Evolutionary conservation across 2,113 vertebrate genomes (phyloP).

Genomic region (Boleophthalmus pectinirostris): DNA sequence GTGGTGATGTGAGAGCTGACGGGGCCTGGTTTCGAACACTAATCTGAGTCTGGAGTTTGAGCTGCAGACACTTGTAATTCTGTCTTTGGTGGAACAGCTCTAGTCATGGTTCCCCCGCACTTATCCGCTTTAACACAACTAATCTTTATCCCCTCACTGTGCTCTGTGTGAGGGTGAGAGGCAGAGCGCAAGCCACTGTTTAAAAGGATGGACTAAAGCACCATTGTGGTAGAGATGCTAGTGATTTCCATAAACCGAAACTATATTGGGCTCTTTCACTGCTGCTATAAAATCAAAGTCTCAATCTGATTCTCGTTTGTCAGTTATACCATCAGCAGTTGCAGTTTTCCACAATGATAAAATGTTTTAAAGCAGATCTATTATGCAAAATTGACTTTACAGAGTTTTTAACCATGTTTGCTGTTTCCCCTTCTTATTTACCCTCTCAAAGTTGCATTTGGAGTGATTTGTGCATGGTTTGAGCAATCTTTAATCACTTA

Average conservation of each 20-base stretch:
- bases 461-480: too few relatives aligned
- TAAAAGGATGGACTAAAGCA: constrained; percentile 25
- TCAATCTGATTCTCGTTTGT: neutral
- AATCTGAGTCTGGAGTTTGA: constrained; percentile 49
- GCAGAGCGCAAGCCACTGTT: constrained; percentile 14
- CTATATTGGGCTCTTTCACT: neutral
- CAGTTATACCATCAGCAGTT: too few relatives aligned
- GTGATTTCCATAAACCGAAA: constrained; percentile 12
- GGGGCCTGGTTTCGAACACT: constrained; percentile 28
- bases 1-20: constrained; percentile 38
- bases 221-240: constrained; percentile 12
- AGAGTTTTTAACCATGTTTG: too few relatives aligned
- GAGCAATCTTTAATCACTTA: too few relatives aligned
- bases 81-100: constrained; percentile 28
- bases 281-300: neutral
- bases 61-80: constrained; percentile 32
- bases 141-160: constrained; percentile 58
- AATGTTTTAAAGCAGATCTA: too few relatives aligned
- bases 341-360: too few relatives aligned
- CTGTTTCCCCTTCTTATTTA: too few relatives aligned
- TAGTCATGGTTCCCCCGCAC: constrained; percentile 23
- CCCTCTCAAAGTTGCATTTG: too few relatives aligned
- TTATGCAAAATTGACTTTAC: too few relatives aligned
- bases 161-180: constrained; percentile 1
- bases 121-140: constrained; percentile 68